Base-by-base conservation (phyloP, 1,140 invertebrate species). In the Yoshiicerus persimilis region DNA sequence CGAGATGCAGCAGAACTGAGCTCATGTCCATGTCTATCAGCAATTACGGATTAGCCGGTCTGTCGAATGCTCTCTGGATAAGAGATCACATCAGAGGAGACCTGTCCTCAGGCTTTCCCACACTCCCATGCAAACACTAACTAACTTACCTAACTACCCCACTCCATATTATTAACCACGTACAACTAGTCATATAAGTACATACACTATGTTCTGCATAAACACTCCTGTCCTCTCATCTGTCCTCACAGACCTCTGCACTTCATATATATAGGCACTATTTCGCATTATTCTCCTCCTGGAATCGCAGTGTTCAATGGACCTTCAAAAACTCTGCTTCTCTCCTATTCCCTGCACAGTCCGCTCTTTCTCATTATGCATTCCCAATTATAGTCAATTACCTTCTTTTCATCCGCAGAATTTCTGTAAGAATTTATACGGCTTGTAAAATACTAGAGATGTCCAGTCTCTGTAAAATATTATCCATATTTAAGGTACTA, bases 21-120 rank as follows among this genome's bases (percentile, higher is more conserved):
- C 70, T 77, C 70, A 77, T 77, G 70, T 77, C 70, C 27, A 77
- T 77, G 70, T 36, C 70, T 77, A 77, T n/a, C 30, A 77, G 70
- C 70, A 77, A 77, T 77, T 77, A 77, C 70, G 27, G 70, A 77
- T 77, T n/a, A 77, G 70, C 32, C 70, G 70, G 32, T 77, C 70
- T 77, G 23, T 77, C 70, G 32, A 34, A 20, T 77, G 23, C 13
- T n/a, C 70, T 77, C 70, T 77, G 70, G 70, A 77, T 77, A 77
- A 77, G 13, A 77, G 27, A 77, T 77, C 32, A 77, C 16, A n/a
- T 77, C 70, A 77, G 70, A 77, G 70, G 70, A 77, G 70, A 77
- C 70, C 27, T 77, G 70, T 77, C 70, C 70, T 77, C 70, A 77
- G 70, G 70, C 27, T 34, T 20, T 34, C 32, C 32, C 70, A 34